A percentile compares a stretch with the other conserved stretches of the same genome.
These are phyloP conservation scores for Thereva nobilitata DNA, from an alignment of 2,888 invertebrate genomes.

Conservation along the genomic window DNA sequence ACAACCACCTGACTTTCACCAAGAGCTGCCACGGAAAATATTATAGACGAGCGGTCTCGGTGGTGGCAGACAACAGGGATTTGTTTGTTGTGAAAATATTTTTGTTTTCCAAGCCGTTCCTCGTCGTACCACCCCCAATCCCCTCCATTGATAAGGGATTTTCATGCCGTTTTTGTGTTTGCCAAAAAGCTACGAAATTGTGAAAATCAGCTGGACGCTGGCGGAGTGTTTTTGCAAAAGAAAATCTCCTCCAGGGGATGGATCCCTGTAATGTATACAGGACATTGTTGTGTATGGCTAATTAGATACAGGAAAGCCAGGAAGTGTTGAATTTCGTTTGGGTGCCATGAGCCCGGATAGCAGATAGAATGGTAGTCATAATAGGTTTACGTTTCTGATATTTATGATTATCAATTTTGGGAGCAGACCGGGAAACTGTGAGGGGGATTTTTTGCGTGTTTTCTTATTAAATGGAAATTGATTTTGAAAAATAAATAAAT, in stretches of 20 bases:
- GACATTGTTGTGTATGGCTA: slow-evolving; percentile 9
- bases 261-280: slow-evolving; percentile 9
- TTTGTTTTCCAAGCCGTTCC: slow-evolving; percentile 28
- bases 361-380: no score
- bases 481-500: neutral
- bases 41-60: neutral
- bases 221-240: slow-evolving; percentile 8
- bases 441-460: no score
- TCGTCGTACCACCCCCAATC: neutral
- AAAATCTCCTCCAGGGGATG: slow-evolving; percentile 9
- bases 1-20: neutral
- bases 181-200: neutral
- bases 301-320: slow-evolving; percentile 15
- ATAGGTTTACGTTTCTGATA: no score
- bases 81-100: slow-evolving; percentile 38
- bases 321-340: slow-evolving; percentile 21
- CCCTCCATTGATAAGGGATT: slow-evolving; percentile 1
- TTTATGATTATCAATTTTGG: no score
- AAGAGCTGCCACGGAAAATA: no score
- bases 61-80: slow-evolving; percentile 7
- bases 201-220: slow-evolving; percentile 17
- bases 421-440: no score
- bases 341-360: neutral
- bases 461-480: no score
- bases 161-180: neutral